Base-by-base conservation (phyloP, 2,888 invertebrate species). In the Ditula angustiorana region DNA sequence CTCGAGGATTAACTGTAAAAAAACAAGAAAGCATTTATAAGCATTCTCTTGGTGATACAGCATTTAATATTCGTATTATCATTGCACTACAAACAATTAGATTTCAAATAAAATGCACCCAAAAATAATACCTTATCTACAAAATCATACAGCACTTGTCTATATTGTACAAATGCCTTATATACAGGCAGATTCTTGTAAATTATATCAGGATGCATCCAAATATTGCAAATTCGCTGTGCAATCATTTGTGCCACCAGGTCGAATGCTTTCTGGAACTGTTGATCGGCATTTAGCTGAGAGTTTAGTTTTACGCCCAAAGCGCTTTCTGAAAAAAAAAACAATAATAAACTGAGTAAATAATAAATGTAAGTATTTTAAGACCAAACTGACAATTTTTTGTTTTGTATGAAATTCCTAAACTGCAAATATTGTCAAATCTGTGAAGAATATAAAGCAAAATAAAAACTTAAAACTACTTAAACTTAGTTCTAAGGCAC, bases 231-330 rank as follows among this genome's bases (percentile, higher is more conserved):
- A 2, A 64, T 58, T 21, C 64, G 59, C 8, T 28, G 5, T 10
- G 64, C 35, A 13, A 64, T 1, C 37, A 35, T 28, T 0, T 47
- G 19, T 8, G 28, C 24, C 0, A 64, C 0, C 4, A 13, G 19
- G 0, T 46, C 64, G 11, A 64, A 57, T 0, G 67, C 58, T 28
- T 53, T 44, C 3, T 64, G 47, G 23, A 67, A 70, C 7, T 52
- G 57, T 1, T 66, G 67, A 7, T 70, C 52, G 2, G 57, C 53
- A 16, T 70, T 61, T 3, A 53, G 26, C 16, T 70, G 70, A 1
- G 64, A 62, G 10, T 53, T 19, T 2, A 70, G 2, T 53, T 66
- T 7, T 0, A 66, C 46, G 1, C 67, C 69, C 33, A 70, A 56
- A 4, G 52, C 63, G n/a, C 60, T 63, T 44, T 68, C 70, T 70